phyloP scores from a whole-genome alignment of 2,888 invertebrate genomes.

The Hirtodrosophila confusa region DNA sequence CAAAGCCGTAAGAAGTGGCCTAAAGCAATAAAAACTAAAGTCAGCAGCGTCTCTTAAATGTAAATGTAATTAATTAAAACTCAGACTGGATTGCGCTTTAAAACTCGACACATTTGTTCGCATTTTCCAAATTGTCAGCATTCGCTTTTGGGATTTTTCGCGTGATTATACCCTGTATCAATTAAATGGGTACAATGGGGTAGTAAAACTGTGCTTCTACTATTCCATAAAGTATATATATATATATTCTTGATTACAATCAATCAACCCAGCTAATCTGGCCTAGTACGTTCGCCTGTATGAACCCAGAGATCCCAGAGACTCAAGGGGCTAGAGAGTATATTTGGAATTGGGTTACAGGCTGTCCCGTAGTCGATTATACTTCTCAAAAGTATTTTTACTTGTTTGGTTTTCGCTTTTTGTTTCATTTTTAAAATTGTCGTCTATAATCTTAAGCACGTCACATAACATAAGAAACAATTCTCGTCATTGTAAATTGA shows the following conservation, averaged over 20 bases:
- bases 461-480: neutral
- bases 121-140: slow-evolving; percentile 28
- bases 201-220: no score
- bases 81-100: slow-evolving; percentile 1
- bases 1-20: slow-evolving; percentile 29
- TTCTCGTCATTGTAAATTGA: slow-evolving; percentile 43
- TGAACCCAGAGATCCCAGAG: no score
- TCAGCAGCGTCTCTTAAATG: slow-evolving; percentile 29
- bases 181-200: no score
- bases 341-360: no score
- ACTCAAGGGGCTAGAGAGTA: no score
- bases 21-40: slow-evolving; percentile 9
- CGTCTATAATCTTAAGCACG: neutral
- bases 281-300: no score
- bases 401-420: neutral
- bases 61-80: slow-evolving; percentile 64
- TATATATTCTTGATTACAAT: no score
- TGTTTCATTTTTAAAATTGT: slow-evolving; percentile 1
- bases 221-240: no score
- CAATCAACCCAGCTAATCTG: no score
- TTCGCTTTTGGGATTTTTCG: slow-evolving; percentile 5
- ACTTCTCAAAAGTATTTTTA: no score
- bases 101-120: slow-evolving; percentile 14
- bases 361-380: no score
- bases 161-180: no score